phyloP scores from a whole-genome alignment of 2,797 vertebrate species.

The Clarias fuscus region DNA sequence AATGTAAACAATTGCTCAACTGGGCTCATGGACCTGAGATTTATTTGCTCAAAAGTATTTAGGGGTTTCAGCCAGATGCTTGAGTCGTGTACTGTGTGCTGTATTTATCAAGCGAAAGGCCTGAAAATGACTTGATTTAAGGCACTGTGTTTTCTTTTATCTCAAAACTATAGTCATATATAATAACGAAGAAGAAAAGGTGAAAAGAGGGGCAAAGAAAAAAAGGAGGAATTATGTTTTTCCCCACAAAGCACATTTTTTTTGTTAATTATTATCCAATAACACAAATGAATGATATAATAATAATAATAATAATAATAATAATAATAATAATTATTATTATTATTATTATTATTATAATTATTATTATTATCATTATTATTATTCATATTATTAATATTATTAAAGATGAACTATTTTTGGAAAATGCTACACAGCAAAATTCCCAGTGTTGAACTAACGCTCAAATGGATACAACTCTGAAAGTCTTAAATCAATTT shows the following conservation, averaged over 20 bases:
- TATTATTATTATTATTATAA: too few species aligned
- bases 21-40: background rate
- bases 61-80: slow-evolving; percentile 14
- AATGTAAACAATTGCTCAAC: slow-evolving; percentile 25
- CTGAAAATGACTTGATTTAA: slow-evolving; percentile 32
- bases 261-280: background rate
- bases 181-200: background rate
- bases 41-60: slow-evolving; percentile 10
- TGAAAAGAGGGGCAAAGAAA: background rate
- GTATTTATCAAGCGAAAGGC: slow-evolving; percentile 32
- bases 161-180: background rate
- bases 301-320: too few species aligned
- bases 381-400: too few species aligned
- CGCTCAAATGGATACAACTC: too few species aligned
- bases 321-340: too few species aligned
- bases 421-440: background rate
- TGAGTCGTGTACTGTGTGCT: background rate
- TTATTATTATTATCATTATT: too few species aligned
- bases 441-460: too few species aligned
- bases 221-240: background rate
- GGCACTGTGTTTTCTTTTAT: slow-evolving; percentile 14
- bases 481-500: too few species aligned
- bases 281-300: too few species aligned
- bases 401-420: background rate
- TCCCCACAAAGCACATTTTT: background rate